These are phyloP conservation scores for Characodon lateralis DNA, from an alignment of 2,797 vertebrate species.

Conservation along the genomic window DNA sequence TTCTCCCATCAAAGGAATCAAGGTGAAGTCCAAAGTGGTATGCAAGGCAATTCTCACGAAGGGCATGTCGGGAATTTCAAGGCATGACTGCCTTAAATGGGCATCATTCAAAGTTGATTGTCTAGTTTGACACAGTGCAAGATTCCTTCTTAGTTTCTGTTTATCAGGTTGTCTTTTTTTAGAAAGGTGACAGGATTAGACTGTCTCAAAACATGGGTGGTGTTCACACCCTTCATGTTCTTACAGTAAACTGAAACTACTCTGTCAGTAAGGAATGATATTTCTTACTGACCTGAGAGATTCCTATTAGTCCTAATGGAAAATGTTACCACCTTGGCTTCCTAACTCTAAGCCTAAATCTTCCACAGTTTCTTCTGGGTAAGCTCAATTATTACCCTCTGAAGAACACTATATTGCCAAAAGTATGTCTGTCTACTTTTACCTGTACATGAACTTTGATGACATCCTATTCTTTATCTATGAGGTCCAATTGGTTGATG, in stretches of 20 bases:
- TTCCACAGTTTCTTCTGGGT: background rate
- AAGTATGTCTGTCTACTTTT: too few relatives aligned
- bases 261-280: background rate
- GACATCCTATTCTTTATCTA: too few relatives aligned
- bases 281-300: constrained; percentile 4
- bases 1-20: constrained; percentile 10
- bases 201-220: constrained; percentile 33
- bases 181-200: constrained; percentile 37
- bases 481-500: too few relatives aligned
- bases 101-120: constrained; percentile 19
- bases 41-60: background rate
- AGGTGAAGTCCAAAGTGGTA: constrained; percentile 28
- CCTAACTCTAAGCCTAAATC: background rate
- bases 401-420: background rate
- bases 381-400: background rate
- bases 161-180: constrained; percentile 20
- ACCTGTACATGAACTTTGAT: too few relatives aligned
- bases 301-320: background rate
- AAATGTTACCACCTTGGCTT: background rate
- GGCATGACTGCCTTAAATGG: constrained; percentile 35
- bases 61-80: constrained; percentile 15
- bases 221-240: constrained; percentile 7
- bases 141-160: constrained; percentile 45
- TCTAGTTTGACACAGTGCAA: constrained; percentile 32
- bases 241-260: constrained; percentile 8